phyloP scores from a whole-genome alignment of 2,888 invertebrate species.

The Acrocyrtus sp. region DNA sequence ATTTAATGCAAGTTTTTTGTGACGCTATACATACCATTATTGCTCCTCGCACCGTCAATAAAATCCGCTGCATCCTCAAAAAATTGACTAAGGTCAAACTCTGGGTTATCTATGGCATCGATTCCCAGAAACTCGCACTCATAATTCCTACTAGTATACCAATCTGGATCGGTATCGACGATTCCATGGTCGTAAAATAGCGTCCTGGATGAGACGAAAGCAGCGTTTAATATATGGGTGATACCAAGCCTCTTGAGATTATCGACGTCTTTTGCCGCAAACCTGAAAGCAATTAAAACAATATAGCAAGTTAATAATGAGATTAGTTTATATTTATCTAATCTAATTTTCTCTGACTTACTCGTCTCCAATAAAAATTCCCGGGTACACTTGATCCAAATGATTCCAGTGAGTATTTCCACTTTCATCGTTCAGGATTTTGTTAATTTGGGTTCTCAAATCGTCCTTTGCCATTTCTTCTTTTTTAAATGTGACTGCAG shows the following conservation, averaged over 20 bases:
- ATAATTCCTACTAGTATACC: constrained; percentile 35
- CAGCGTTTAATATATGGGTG: constrained; percentile 69
- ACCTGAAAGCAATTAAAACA: constrained; percentile 12
- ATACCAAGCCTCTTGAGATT: constrained; percentile 66
- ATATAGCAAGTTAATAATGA: neutral
- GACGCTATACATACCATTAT: constrained; percentile 37
- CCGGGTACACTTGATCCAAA: constrained; percentile 50
- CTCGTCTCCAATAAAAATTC: constrained; percentile 52
- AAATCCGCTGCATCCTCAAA: constrained; percentile 55
- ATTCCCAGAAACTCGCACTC: constrained; percentile 44
- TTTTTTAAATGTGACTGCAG: neutral
- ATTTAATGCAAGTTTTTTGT: neutral
- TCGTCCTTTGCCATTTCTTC: constrained; percentile 40
- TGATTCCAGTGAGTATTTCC: constrained; percentile 45
- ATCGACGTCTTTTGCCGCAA: constrained; percentile 52
- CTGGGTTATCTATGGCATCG: constrained; percentile 40
- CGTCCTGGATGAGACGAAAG: constrained; percentile 64
- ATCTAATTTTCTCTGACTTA: constrained; percentile 18
- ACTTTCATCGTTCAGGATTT: constrained; percentile 36
- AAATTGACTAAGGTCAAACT: constrained; percentile 44
- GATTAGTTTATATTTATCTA: neutral
- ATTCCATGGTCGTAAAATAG: constrained; percentile 40
- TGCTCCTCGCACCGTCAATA: constrained; percentile 41
- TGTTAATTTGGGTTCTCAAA: constrained; percentile 37
- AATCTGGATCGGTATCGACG: constrained; percentile 43